A percentile compares a stretch with the other conserved stretches of the same genome.
Conservation (phyloP, 2,797 vertebrate genomes). For the Hylomyscus alleni region DNA sequence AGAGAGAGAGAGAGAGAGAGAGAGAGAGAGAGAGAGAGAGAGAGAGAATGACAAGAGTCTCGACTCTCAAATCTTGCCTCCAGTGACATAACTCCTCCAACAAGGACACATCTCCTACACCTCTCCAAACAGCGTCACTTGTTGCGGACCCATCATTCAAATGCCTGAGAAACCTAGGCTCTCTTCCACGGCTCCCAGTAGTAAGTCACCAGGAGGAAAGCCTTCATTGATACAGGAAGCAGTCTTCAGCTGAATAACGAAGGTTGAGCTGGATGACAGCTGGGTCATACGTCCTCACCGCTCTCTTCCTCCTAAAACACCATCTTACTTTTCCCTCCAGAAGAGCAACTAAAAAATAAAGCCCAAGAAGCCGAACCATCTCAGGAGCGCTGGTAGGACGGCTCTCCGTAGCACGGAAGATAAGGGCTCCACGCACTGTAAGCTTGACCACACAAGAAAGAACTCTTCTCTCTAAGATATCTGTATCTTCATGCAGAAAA, state of each 20-base stretch:
- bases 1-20: background rate
- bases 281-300: background rate
- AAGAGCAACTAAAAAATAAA: background rate
- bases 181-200: background rate
- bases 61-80: background rate
- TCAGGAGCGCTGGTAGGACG: background rate
- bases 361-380: background rate
- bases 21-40: background rate
- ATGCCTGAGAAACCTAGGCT: background rate
- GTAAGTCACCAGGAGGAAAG: background rate
- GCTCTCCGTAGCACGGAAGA: background rate
- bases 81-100: background rate
- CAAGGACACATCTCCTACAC: background rate
- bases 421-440: background rate
- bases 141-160: too few relatives aligned
- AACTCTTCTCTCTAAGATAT: slow-evolving; percentile 20
- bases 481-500: slow-evolving; percentile 30
- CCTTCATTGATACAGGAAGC: background rate
- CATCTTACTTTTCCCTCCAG: background rate
- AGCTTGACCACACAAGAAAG: background rate
- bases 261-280: background rate
- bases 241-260: slow-evolving; percentile 9
- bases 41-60: background rate
- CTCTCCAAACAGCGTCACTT: background rate
- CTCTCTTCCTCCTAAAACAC: background rate